Evolutionary conservation across 2,797 vertebrate genomes (phyloP), one percentile per base, ranked within the genome.

Genomic region (Lophura swinhoii): DNA sequence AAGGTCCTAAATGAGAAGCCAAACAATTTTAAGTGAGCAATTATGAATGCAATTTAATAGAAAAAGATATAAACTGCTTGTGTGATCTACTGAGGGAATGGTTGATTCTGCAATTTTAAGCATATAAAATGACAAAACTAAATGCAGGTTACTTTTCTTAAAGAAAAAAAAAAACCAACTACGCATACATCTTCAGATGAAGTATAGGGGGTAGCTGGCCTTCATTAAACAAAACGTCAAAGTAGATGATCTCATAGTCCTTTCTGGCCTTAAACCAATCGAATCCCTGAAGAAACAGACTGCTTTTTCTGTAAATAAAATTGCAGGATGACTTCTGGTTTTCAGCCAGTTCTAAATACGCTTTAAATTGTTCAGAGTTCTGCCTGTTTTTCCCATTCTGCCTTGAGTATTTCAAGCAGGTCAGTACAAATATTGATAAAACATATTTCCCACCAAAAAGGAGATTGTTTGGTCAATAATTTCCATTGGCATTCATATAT

Each of bases 391-490:
- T 81, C 71, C 80, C 41, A n/a, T 84, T 94, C 60, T 79, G 59
- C 68, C 44, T 43, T 29, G 28, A 46, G n/a, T 70, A 90, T 84
- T 91, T 93, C 79, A 70, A 93, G 66, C 37, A 78, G 59, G 92
- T 76, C 48, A 86, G 29, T 41, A 58, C 33, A 91, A 88, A 88
- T 84, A 91, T 93, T 86, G 87, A 91, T 87, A 88, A 90, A 92
- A 76, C 80, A 44, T 79, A 73, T 94, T 94, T 94, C 70, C 79
- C 56, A 94, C 79, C 73, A 62, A 93, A 96, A 92, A 89, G 31
- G 55, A 85, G 63, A 86, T 60, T 75, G 73, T 64, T 91, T 44
- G 44, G 69, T 85, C 93, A 76, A 93, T 88, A 83, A 69, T 73
- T 89, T 84, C 56, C 72, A 88, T 68, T 56, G 74, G 41, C 44